Evolutionary conservation across 2,888 invertebrate species (phyloP).

Genomic region (Caenorhabditis sp.): DNA sequence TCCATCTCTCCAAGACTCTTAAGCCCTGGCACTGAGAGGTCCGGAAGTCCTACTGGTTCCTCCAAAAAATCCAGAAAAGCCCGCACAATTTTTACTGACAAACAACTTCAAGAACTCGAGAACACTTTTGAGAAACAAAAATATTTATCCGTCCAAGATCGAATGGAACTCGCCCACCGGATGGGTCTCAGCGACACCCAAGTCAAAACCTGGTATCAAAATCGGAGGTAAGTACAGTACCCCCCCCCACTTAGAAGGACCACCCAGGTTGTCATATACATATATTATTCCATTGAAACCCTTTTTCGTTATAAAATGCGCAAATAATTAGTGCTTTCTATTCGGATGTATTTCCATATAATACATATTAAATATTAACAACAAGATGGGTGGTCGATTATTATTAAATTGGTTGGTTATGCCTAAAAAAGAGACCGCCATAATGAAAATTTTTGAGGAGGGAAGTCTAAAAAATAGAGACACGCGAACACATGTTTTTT

Average conservation of each 20-base stretch:
- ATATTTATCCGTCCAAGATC: slow-evolving; percentile 75
- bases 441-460: not conserved
- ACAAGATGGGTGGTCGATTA: slow-evolving; percentile 1
- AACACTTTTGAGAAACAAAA: slow-evolving; percentile 67
- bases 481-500: not conserved
- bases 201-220: slow-evolving; percentile 99
- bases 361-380: not conserved
- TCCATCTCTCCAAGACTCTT: slow-evolving; percentile 31
- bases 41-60: slow-evolving; percentile 24
- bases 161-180: slow-evolving; percentile 92
- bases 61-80: slow-evolving; percentile 71
- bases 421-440: not conserved
- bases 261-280: too few species aligned
- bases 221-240: slow-evolving; percentile 80
- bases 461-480: not conserved
- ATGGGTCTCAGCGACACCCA: slow-evolving; percentile 95
- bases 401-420: not conserved
- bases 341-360: not conserved
- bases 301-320: too few species aligned
- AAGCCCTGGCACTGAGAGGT: slow-evolving; percentile 33
- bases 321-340: not conserved
- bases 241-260: too few species aligned
- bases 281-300: too few species aligned
- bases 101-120: slow-evolving; percentile 74
- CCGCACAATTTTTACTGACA: slow-evolving; percentile 89